Evolutionary conservation across 1,140 invertebrate genomes (phyloP).

Genomic region (Heliconius nattereri): DNA sequence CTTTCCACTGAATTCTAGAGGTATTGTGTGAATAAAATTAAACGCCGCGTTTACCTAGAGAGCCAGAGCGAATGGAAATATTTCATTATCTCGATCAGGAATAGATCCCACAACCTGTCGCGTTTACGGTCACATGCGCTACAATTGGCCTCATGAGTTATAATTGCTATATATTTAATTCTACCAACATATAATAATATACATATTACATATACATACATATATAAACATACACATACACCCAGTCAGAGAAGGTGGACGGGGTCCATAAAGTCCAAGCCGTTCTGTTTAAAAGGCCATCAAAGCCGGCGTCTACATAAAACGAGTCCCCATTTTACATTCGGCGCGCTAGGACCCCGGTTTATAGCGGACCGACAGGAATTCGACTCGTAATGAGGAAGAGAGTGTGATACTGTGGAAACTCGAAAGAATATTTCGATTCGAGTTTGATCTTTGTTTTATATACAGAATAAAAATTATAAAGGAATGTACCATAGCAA

Average conservation of each 20-base stretch:
- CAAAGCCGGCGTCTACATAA: conserved; percentile 67
- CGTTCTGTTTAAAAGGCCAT: conserved; percentile 61
- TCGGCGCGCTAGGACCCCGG: conserved; percentile 58
- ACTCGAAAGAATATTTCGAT: conserved; percentile 21
- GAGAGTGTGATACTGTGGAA: conserved; percentile 43
- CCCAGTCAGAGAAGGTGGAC: not conserved
- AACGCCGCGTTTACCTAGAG: not conserved
- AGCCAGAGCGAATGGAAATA: not conserved
- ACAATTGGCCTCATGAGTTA: too few species aligned
- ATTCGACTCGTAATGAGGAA: conserved; percentile 69
- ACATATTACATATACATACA: not conserved
- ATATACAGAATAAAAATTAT: not conserved
- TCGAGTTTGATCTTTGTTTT: not conserved
- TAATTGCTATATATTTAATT: too few species aligned
- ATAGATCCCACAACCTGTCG: not conserved
- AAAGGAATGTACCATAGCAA: too few species aligned
- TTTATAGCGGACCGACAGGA: conserved; percentile 63
- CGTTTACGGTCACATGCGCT: not conserved
- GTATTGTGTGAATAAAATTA: not conserved
- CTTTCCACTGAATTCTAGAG: too few species aligned
- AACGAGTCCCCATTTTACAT: conserved; percentile 69
- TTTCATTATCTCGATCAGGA: not conserved
- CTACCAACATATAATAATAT: too few species aligned
- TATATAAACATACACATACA: not conserved
- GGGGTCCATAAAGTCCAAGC: conserved; percentile 39